Percentiles rank a stretch among this genome's conserved stretches.
Evolutionary conservation across 2,797 vertebrate genomes (phyloP).

Genomic region (Typhlichthys eigenmanni): DNA sequence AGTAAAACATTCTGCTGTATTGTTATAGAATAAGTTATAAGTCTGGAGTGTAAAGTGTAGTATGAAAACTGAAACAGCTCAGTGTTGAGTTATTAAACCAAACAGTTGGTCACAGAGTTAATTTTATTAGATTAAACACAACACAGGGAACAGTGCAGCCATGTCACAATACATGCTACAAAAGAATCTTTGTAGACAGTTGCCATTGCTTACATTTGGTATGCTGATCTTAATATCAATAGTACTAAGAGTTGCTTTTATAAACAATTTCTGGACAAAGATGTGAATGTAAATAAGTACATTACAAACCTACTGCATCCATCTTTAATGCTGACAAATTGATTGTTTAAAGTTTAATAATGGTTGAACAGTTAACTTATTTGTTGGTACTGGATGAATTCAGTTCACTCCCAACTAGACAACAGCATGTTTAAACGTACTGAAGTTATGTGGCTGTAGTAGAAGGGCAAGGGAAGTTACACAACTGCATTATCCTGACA

Average conservation of each 20-base stretch:
- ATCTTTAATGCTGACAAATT: slow-evolving; percentile 43
- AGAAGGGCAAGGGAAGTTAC: slow-evolving; percentile 3
- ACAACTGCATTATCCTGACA: slow-evolving; percentile 3
- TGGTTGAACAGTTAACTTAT: neutral
- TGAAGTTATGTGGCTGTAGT: slow-evolving; percentile 9
- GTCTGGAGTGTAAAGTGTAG: neutral
- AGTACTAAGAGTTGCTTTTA: slow-evolving; percentile 54
- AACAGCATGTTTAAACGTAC: slow-evolving; percentile 13
- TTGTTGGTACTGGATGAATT: slow-evolving; percentile 34
- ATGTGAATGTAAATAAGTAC: slow-evolving; percentile 62
- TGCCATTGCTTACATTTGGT: slow-evolving; percentile 76
- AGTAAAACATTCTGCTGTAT: neutral
- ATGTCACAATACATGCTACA: slow-evolving; percentile 85
- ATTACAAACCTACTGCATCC: slow-evolving; percentile 39
- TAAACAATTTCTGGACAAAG: slow-evolving; percentile 61
- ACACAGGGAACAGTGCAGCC: slow-evolving; percentile 84
- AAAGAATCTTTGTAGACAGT: slow-evolving; percentile 77
- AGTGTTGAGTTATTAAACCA: slow-evolving; percentile 37
- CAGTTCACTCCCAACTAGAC: slow-evolving; percentile 26
- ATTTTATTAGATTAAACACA: slow-evolving; percentile 86
- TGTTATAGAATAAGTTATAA: neutral
- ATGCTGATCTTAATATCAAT: slow-evolving; percentile 61
- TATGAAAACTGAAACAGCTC: neutral
- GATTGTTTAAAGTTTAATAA: slow-evolving; percentile 20
- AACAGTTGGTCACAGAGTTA: slow-evolving; percentile 72